Conservation (phyloP, 35 echinoderm and acorn worm genomes). For the Stichopus chloronotus region DNA sequence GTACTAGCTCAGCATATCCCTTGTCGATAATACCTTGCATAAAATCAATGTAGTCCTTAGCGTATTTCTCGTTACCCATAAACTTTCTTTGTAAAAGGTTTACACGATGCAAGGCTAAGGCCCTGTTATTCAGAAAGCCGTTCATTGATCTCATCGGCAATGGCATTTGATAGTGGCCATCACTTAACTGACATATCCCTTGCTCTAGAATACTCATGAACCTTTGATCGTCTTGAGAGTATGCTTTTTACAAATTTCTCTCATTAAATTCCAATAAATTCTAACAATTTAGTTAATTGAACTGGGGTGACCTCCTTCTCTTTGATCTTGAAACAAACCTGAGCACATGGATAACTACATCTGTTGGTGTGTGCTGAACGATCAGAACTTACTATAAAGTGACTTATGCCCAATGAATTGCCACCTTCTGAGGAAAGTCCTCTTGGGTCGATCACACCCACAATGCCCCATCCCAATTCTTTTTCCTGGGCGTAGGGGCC, state of each 20-base stretch:
- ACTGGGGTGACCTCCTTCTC: conserved; percentile 26
- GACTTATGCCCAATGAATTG: neutral
- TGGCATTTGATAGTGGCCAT: conserved; percentile 33
- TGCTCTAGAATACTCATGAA: neutral
- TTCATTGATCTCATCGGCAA: conserved; percentile 10
- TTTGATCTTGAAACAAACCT: conserved; percentile 15
- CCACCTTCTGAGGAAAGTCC: neutral
- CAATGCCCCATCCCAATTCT: conserved; percentile 24
- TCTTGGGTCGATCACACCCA: neutral
- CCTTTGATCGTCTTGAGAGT: conserved; percentile 7
- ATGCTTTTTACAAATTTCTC: conserved; percentile 24
- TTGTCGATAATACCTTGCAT: conserved; percentile 42
- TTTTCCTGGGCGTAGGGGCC: conserved; percentile 13
- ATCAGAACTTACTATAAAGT: neutral
- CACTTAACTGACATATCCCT: neutral
- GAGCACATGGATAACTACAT: neutral
- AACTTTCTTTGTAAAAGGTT: too few relatives aligned
- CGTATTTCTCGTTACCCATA: conserved; percentile 13
- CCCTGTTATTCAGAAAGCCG: conserved; percentile 16
- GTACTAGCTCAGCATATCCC: too few relatives aligned
- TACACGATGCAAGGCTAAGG: too few relatives aligned
- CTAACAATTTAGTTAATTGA: conserved; percentile 3
- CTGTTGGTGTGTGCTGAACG: neutral
- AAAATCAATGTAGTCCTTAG: conserved; percentile 25
- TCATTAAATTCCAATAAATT: conserved; percentile 32